A percentile compares a stretch with the other conserved stretches of the same genome.
Evolutionary conservation across 2,888 invertebrate genomes (phyloP).

Genomic region (Eurytoma adleriae): DNA sequence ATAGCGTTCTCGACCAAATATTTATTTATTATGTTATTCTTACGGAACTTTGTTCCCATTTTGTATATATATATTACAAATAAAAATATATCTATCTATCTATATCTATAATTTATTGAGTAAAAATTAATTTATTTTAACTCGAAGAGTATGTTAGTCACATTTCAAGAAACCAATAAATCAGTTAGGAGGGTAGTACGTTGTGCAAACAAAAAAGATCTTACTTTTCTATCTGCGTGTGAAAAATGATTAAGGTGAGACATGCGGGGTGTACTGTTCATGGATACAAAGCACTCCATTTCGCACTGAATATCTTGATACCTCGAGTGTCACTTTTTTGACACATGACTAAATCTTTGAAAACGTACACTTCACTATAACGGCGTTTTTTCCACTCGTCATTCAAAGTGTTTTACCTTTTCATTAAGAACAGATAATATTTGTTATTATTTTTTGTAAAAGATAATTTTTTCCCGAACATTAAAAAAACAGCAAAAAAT

Average conservation of each 20-base stretch:
- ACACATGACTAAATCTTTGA: conserved; percentile 69
- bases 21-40: too few species aligned
- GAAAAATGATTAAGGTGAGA: conserved; percentile 5
- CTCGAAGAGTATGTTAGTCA: neutral
- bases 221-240: conserved; percentile 4
- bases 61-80: too few species aligned
- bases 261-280: conserved; percentile 13
- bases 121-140: neutral
- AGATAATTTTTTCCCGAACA: neutral
- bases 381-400: conserved; percentile 53
- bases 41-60: too few species aligned
- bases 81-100: too few species aligned
- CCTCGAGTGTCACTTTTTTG: conserved; percentile 68
- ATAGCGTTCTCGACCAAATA: too few species aligned
- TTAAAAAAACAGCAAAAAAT: neutral
- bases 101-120: too few species aligned
- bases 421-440: neutral
- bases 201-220: neutral
- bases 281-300: neutral
- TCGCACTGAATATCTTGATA: neutral
- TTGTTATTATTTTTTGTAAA: neutral
- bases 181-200: neutral
- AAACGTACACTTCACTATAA: conserved; percentile 67
- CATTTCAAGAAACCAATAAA: neutral
- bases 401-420: conserved; percentile 18